Conservation (phyloP, 2,113 vertebrate species). For the Proteles cristata region DNA sequence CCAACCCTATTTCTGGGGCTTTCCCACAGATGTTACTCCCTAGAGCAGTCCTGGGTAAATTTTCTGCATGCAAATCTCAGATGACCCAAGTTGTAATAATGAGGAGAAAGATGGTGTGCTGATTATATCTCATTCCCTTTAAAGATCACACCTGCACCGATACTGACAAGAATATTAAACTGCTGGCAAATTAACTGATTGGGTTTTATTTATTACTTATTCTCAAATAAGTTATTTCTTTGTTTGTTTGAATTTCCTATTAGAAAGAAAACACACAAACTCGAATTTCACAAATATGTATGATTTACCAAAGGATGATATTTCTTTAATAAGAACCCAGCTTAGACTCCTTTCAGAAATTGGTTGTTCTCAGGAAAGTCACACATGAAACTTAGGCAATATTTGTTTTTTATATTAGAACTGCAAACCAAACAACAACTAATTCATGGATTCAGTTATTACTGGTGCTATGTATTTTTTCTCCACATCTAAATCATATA, state of each 20-base stretch:
- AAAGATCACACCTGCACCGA: not conserved
- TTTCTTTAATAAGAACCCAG: not conserved
- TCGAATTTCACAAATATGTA: not conserved
- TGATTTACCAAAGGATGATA: not conserved
- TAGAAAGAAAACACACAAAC: not conserved
- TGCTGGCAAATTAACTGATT: not conserved
- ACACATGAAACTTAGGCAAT: not conserved
- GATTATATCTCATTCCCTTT: not conserved
- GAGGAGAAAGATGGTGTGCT: not conserved
- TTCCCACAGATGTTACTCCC: not conserved
- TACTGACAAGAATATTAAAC: not conserved
- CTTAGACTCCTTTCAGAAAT: not conserved
- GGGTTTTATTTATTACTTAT: not conserved
- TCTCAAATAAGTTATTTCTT: slow-evolving; percentile 29
- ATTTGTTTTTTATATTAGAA: not conserved
- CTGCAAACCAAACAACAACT: not conserved
- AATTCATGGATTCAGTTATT: not conserved
- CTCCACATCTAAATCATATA: not conserved
- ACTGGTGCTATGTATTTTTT: not conserved
- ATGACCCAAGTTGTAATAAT: not conserved
- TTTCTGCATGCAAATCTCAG: not conserved
- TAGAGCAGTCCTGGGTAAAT: not conserved
- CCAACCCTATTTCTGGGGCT: not conserved
- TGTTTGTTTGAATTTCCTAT: not conserved
- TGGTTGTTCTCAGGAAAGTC: not conserved